These are phyloP conservation scores for Argentina silus DNA, from an alignment of 2,797 vertebrate genomes.

Conservation along the genomic window DNA sequence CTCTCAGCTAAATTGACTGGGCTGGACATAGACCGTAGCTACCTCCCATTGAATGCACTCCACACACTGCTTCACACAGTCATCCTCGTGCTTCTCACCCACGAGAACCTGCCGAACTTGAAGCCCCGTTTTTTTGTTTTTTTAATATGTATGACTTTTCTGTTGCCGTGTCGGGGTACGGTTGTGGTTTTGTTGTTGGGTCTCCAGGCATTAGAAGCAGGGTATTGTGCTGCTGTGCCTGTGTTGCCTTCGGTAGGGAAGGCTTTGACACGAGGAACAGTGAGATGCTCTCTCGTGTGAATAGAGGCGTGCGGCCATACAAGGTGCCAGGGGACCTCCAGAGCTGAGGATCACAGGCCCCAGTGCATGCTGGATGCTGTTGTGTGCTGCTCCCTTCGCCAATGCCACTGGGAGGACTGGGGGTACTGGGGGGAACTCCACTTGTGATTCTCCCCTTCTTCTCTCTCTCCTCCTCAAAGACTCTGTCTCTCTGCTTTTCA, in stretches of 20 bases:
- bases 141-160: not conserved
- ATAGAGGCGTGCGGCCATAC: slow-evolving; percentile 65
- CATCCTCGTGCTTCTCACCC: slow-evolving; percentile 16
- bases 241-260: slow-evolving; percentile 44
- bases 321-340: slow-evolving; percentile 69
- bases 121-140: slow-evolving; percentile 21
- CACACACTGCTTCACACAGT: slow-evolving; percentile 42
- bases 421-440: slow-evolving; percentile 57
- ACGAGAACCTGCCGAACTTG: slow-evolving; percentile 22
- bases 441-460: slow-evolving; percentile 53
- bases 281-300: slow-evolving; percentile 55
- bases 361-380: slow-evolving; percentile 49
- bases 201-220: slow-evolving; percentile 58
- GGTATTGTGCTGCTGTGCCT: slow-evolving; percentile 48
- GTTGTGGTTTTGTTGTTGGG: slow-evolving; percentile 54
- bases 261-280: slow-evolving; percentile 67
- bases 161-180: not conserved
- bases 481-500: slow-evolving; percentile 60
- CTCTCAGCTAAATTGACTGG: slow-evolving; percentile 56
- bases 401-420: slow-evolving; percentile 70
- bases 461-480: slow-evolving; percentile 72
- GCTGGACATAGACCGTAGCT: slow-evolving; percentile 41
- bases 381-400: slow-evolving; percentile 54
- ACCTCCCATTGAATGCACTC: slow-evolving; percentile 43
- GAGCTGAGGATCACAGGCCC: slow-evolving; percentile 76